phyloP scores from a whole-genome alignment of 2,113 vertebrate species.

The Psittacula cyanocephala region DNA sequence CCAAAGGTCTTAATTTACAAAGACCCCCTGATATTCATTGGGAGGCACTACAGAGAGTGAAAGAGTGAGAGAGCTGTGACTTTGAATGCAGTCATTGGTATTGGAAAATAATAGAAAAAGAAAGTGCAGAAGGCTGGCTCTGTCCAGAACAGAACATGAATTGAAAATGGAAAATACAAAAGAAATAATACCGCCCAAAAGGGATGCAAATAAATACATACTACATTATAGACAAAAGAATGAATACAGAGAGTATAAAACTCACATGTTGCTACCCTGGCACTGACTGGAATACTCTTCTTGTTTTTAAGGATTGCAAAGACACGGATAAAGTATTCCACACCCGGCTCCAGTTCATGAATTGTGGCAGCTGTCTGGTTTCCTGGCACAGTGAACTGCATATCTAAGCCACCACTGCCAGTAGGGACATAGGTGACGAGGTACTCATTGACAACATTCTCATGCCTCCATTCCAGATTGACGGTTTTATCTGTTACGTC shows the following conservation, averaged over 20 bases:
- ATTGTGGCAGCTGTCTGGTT: slow-evolving; percentile 86
- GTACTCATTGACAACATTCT: slow-evolving; percentile 90
- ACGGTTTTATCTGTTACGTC: slow-evolving; percentile 89
- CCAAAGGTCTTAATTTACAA: background rate
- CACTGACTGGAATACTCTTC: slow-evolving; percentile 92
- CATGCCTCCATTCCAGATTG: slow-evolving; percentile 92
- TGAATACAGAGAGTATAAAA: background rate
- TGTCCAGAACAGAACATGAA: background rate
- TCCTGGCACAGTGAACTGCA: slow-evolving; percentile 89
- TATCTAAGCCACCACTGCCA: slow-evolving; percentile 83
- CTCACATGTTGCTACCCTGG: slow-evolving; percentile 91
- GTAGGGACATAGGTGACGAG: slow-evolving; percentile 90
- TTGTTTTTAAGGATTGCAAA: slow-evolving; percentile 93
- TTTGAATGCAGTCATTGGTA: background rate
- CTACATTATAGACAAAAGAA: background rate
- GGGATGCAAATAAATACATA: background rate
- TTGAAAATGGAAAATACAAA: background rate
- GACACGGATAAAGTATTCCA: slow-evolving; percentile 95
- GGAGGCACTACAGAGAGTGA: background rate
- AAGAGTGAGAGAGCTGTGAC: background rate
- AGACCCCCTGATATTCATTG: background rate
- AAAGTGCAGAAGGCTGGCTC: background rate
- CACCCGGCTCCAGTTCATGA: slow-evolving; percentile 89
- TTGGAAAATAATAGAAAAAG: background rate
- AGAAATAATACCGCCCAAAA: background rate